These are phyloP conservation scores for Tricholaema leucomelas DNA, from an alignment of 2,113 vertebrate species.

Conservation along the genomic window DNA sequence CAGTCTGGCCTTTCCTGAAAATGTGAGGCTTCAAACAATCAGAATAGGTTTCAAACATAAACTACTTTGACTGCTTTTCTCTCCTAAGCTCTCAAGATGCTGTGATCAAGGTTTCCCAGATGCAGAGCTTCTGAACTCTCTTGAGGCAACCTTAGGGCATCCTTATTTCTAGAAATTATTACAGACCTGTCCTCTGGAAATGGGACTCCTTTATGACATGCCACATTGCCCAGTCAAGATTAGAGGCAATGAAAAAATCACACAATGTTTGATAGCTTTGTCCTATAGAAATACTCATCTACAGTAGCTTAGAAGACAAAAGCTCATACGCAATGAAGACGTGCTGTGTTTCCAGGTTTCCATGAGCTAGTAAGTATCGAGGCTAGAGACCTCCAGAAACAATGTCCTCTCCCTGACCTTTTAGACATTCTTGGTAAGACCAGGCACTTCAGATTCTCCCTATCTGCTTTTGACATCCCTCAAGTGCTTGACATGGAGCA, in stretches of 20 bases:
- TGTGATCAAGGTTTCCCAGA: neutral
- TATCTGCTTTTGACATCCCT: slow-evolving; percentile 38
- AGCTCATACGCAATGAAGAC: neutral
- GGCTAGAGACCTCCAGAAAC: neutral
- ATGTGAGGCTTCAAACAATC: neutral
- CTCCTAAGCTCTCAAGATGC: neutral
- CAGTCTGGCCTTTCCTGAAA: neutral
- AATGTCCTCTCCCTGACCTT: slow-evolving; percentile 23
- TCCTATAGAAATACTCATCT: neutral
- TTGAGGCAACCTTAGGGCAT: neutral
- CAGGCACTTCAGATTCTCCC: neutral
- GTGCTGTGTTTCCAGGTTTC: neutral
- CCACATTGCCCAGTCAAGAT: neutral
- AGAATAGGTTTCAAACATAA: neutral
- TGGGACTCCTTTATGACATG: neutral
- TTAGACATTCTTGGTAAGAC: neutral
- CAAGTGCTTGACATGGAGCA: neutral
- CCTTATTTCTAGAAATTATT: neutral
- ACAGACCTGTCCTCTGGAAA: neutral
- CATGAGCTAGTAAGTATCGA: neutral
- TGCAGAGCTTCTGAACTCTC: neutral
- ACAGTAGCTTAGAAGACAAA: neutral
- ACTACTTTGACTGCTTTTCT: neutral
- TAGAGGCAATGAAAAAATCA: neutral
- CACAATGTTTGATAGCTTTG: neutral